Evolutionary conservation across 2,113 vertebrate genomes (phyloP).

Genomic region (Chaetorhynchus papuensis): DNA sequence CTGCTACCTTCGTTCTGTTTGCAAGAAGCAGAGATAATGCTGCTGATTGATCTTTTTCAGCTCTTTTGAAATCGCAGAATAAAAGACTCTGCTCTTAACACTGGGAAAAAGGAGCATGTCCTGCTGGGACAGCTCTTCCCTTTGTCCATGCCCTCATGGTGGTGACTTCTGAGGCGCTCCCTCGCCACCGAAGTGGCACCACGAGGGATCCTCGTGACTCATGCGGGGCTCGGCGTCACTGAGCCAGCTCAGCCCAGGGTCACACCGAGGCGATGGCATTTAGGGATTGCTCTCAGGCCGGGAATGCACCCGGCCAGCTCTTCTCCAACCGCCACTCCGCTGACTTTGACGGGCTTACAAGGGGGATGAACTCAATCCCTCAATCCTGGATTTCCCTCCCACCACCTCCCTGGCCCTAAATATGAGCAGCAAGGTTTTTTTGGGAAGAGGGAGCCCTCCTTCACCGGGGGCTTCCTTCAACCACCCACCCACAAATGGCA

Average conservation of each 20-base stretch:
- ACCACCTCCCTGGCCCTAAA: background rate
- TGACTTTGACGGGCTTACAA: constrained; percentile 16
- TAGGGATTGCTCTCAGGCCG: background rate
- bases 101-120: background rate
- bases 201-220: background rate
- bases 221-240: accelerated
- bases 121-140: background rate
- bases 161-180: background rate
- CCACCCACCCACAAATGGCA: background rate
- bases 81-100: background rate
- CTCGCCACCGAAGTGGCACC: background rate
- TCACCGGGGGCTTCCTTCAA: background rate
- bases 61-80: background rate
- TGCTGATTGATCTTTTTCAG: background rate
- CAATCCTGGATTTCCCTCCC: constrained; percentile 44
- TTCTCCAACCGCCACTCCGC: accelerated
- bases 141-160: background rate
- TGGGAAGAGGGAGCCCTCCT: background rate
- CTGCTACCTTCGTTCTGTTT: background rate
- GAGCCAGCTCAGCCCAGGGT: background rate
- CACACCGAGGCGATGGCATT: background rate
- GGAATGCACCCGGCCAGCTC: background rate
- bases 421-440: accelerated
- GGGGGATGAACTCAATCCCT: constrained; percentile 48
- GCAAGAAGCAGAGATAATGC: background rate